Evolutionary conservation across 2,888 invertebrate species (phyloP).

Genomic region (Diloba caeruleocephala): DNA sequence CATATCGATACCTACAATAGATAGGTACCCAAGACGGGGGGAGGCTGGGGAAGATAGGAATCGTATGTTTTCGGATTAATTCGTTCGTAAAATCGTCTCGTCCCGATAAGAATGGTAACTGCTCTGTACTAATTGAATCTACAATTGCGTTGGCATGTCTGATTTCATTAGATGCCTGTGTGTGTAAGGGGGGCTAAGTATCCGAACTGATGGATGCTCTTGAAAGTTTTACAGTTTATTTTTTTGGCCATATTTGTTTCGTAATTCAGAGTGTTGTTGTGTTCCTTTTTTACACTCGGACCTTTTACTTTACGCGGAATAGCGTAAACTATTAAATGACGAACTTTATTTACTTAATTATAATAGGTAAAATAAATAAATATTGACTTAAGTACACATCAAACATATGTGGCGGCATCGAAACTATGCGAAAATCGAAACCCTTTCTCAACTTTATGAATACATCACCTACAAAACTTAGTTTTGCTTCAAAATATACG

Average conservation of each 20-base stretch:
- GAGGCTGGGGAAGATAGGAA: slow-evolving; percentile 80
- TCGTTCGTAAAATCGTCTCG: slow-evolving; percentile 89
- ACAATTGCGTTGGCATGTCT: slow-evolving; percentile 87
- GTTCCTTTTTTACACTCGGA: slow-evolving; percentile 7
- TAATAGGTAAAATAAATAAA: background rate
- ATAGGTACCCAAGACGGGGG: slow-evolving; percentile 69
- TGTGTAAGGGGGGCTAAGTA: slow-evolving; percentile 68
- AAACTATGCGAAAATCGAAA: slow-evolving; percentile 22
- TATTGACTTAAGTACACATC: background rate
- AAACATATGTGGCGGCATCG: slow-evolving; percentile 5
- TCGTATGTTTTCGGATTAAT: slow-evolving; percentile 89
- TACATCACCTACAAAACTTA: slow-evolving; percentile 47
- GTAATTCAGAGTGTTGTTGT: slow-evolving; percentile 35
- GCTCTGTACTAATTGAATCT: slow-evolving; percentile 89
- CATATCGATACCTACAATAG: slow-evolving; percentile 75
- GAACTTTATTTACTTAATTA: background rate
- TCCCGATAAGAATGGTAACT: slow-evolving; percentile 87
- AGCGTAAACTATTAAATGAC: slow-evolving; percentile 8
- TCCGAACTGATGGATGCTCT: slow-evolving; percentile 57
- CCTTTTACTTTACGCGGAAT: slow-evolving; percentile 6
- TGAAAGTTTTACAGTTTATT: slow-evolving; percentile 56
- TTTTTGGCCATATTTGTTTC: slow-evolving; percentile 62
- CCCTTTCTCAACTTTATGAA: slow-evolving; percentile 42
- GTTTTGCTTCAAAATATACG: slow-evolving; percentile 43
- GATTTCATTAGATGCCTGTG: slow-evolving; percentile 80